Base-by-base conservation (phyloP, 2,888 invertebrate genomes). In the Arrhopalites spinosus region DNA sequence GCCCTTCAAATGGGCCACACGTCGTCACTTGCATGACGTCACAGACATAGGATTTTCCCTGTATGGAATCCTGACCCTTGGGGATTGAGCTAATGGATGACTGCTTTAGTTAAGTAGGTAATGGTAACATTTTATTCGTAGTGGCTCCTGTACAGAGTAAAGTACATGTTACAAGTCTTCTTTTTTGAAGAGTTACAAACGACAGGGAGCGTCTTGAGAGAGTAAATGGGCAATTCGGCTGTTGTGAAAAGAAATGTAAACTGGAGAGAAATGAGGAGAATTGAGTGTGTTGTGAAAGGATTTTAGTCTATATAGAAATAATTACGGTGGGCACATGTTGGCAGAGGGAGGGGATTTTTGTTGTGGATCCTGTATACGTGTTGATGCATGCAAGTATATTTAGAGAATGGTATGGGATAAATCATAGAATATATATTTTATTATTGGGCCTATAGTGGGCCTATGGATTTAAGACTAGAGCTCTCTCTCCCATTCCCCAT, bases 71-170 rank as follows among this genome's bases (percentile, higher is more conserved):
- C 36, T n/a, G n/a, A n/a, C n/a, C 36, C 36, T 36, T 11, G 36
- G 68, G 68, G 50, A 47, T 68, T 68, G 47, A n/a, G 25, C 25
- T 68, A 68, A 68, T 68, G 68, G 68, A 47, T 68, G 68, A 68
- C 43, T 67, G 45, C 67, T 36, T 67, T n/a, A 67, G 13, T 45
- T 25, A 67, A 67, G 67, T 67, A 45, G 67, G 50, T 50, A 68
- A 27, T 23, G 27, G 68, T 27, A 25, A 11, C 15, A 63, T 53
- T 17, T 53, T 53, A 53, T 53, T 53, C 5, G n/a, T n/a, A n/a
- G n/a, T 20, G 53, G 15, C 20, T 53, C 7, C 20, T 20, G 47
- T 45, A 45, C 47, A 45, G 47, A 8, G 11, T 13, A 15, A 8
- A 45, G 15, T 45, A 13, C 47, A 45, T 13, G 47, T 45, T 36